A percentile compares a stretch with the other conserved stretches of the same genome.
Evolutionary conservation across 2,888 invertebrate genomes (phyloP).

Genomic region (Sipha maydis): DNA sequence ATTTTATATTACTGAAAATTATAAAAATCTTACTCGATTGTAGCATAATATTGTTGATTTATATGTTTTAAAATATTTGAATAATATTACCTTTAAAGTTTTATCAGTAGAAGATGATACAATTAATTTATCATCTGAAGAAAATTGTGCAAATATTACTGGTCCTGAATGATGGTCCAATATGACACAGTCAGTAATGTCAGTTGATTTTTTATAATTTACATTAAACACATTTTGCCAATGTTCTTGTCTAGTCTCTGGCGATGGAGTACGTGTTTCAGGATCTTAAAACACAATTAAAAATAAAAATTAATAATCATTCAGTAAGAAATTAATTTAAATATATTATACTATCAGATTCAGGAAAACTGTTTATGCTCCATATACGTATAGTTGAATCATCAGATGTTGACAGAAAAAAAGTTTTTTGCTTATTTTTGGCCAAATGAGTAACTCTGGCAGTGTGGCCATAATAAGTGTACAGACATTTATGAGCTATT

Average conservation of each 20-base stretch:
- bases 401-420: constrained; percentile 62
- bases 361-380: constrained; percentile 45
- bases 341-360: constrained; percentile 33
- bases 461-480: constrained; percentile 52
- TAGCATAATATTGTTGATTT: too few species aligned
- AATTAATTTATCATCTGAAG: constrained; percentile 27
- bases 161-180: constrained; percentile 38
- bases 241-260: constrained; percentile 49
- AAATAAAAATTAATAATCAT: background rate
- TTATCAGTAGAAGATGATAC: constrained; percentile 56
- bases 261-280: constrained; percentile 62
- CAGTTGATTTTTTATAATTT: constrained; percentile 7
- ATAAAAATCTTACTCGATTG: too few species aligned
- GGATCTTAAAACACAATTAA: constrained; percentile 16
- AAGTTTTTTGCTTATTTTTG: constrained; percentile 23
- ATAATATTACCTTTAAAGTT: constrained; percentile 45
- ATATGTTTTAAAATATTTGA: background rate
- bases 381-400: constrained; percentile 60
- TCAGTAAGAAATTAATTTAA: background rate
- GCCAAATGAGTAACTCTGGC: constrained; percentile 51
- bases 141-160: constrained; percentile 61
- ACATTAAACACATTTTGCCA: constrained; percentile 56
- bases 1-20: background rate
- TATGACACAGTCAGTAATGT: constrained; percentile 35
- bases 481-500: constrained; percentile 32